These are phyloP conservation scores for Erpobdella octoculata DNA, from an alignment of 2,888 invertebrate species.

Conservation along the genomic window DNA sequence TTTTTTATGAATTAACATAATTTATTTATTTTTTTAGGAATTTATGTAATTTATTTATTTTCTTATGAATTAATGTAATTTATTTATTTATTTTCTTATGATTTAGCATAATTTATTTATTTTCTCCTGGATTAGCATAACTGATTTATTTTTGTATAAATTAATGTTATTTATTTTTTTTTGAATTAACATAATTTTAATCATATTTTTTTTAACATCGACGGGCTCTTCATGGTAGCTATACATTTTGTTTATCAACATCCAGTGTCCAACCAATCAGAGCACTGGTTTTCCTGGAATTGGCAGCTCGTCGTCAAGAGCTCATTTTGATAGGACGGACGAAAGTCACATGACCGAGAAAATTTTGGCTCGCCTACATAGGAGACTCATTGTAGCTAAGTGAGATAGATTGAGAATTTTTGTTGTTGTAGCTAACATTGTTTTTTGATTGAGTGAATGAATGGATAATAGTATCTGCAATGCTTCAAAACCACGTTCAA, in stretches of 20 bases:
- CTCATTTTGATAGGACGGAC: constrained; percentile 44
- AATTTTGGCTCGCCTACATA: constrained; percentile 76
- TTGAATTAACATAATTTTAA: background rate
- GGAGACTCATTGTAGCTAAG: constrained; percentile 43
- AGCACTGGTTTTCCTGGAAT: background rate
- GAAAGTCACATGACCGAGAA: constrained; percentile 60
- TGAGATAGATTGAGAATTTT: background rate
- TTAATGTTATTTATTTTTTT: background rate
- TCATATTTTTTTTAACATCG: no score
- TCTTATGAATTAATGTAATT: background rate
- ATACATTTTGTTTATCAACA: constrained; percentile 27
- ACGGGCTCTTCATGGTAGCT: no score
- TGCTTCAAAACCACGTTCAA: no score
- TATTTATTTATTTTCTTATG: background rate
- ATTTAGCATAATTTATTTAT: background rate
- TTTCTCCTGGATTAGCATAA: background rate
- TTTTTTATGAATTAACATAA: no score
- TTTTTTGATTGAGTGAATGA: no score
- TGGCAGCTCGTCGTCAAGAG: constrained; percentile 33
- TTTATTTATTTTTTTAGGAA: background rate
- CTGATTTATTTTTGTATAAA: background rate
- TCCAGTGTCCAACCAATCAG: constrained; percentile 45
- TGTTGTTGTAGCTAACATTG: background rate
- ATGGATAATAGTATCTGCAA: no score
- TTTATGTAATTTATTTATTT: background rate